Evolutionary conservation across 1,140 invertebrate genomes (phyloP).

Genomic region (Trichoplusia ni): DNA sequence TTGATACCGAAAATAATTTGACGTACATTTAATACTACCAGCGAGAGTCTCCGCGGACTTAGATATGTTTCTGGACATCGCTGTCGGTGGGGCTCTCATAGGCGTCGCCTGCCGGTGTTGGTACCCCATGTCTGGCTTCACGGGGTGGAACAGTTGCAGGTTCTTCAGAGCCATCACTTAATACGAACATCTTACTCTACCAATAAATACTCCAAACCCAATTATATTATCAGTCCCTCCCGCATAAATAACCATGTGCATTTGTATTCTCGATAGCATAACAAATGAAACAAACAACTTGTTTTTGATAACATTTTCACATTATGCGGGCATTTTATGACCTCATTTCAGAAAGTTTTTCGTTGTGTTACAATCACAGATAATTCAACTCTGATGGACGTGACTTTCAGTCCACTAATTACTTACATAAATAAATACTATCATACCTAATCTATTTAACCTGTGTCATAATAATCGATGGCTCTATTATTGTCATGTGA

Average conservation of each 20-base stretch:
- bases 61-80: slow-evolving; percentile 61
- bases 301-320: slow-evolving; percentile 26
- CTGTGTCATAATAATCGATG: slow-evolving; percentile 32
- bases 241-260: background rate
- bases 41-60: slow-evolving; percentile 66
- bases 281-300: background rate
- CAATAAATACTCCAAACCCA: background rate
- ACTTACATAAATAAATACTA: slow-evolving; percentile 7
- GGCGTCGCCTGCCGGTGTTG: slow-evolving; percentile 60
- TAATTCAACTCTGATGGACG: background rate
- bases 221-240: background rate
- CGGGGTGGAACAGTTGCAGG: slow-evolving; percentile 61
- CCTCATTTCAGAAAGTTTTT: slow-evolving; percentile 10
- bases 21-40: slow-evolving; percentile 57
- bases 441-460: slow-evolving; percentile 12
- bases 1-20: slow-evolving; percentile 22
- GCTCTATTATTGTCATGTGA: slow-evolving; percentile 8
- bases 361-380: background rate
- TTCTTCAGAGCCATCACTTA: slow-evolving; percentile 65
- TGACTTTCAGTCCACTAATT: background rate
- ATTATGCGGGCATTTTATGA: slow-evolving; percentile 10
- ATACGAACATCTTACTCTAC: background rate
- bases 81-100: slow-evolving; percentile 63
- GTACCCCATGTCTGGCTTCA: slow-evolving; percentile 57
- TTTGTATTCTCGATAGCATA: background rate